Evolutionary conservation across 2,797 vertebrate species (phyloP), one percentile per base, ranked within the genome.

Genomic region (Myioborus miniatus): DNA sequence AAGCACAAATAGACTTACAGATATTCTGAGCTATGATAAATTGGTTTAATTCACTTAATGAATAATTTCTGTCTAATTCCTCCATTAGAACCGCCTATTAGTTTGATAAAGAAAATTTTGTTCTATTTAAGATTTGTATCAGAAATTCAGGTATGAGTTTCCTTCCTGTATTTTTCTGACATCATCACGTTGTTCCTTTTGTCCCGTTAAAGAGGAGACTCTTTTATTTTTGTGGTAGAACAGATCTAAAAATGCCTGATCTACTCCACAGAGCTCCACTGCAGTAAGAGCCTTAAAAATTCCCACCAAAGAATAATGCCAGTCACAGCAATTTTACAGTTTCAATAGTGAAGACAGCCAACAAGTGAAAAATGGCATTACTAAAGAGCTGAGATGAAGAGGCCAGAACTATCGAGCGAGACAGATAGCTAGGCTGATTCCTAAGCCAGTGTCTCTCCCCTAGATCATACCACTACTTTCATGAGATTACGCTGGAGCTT

Each of bases 401-500:
- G 47, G 81, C 62, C 63, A 87, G n/a, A 83, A 62, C 43, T 46
- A 41, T 50, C 36, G 63, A 53, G 77, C 0, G 1, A 76, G 67
- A 79, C 43, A 65, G 50, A 79, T 9, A 87, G 69, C 65, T 55
- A 46, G 74, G 56, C 39, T 41, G 62, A 71, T 83, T 83, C 87
- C 62, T 76, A 91, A 94, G 65, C 69, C 1, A 2, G 11, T 50
- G 39, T 83, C 46, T 83, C 62, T 88, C 71, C 50, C 46, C 37
- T 37, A 63, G 83, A 93, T 87, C 84, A 60, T 70, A 62, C 71
- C 37, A 41, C 69, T 69, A 9, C 79, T 86, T 94, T 30, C 46
- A 90, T 47, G 79, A 86, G 94, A 94, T 94, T 91, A 94, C 70
- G 75, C 53, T 47, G 43, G 43, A 91, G 77, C 69, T 94, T 95